Percentiles rank a stretch among this genome's conserved stretches.
Evolutionary conservation across 1,140 invertebrate genomes (phyloP).

Genomic region (Magallana angulata): DNA sequence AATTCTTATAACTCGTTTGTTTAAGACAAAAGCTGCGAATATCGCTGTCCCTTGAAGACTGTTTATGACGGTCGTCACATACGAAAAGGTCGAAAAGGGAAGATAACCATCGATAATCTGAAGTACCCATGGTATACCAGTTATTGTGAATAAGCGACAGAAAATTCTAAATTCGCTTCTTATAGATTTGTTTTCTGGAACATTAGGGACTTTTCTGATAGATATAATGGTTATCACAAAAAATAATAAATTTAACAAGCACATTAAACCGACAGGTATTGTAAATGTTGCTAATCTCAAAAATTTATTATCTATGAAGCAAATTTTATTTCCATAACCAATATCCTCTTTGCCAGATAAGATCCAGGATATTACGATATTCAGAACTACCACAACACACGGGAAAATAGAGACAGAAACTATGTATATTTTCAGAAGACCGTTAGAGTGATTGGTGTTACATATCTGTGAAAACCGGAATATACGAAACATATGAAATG

Average conservation of each 20-base stretch:
- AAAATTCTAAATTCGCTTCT: constrained; percentile 19
- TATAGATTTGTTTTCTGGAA: neutral
- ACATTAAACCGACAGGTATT: neutral
- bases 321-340: neutral
- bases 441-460: neutral
- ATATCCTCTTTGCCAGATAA: neutral
- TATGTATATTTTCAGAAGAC: neutral
- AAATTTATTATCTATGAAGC: neutral
- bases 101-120: constrained; percentile 1
- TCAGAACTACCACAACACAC: neutral
- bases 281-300: neutral
- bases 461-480: neutral
- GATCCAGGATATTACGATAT: neutral
- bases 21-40: neutral
- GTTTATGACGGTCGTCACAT: neutral
- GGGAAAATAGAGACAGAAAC: neutral
- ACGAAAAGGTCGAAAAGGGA: neutral
- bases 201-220: neutral
- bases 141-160: neutral
- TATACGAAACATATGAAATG: neutral
- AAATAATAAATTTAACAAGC: neutral
- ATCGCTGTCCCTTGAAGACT: neutral
- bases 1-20: neutral
- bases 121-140: neutral
- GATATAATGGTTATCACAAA: neutral